phyloP scores from a whole-genome alignment of 2,113 vertebrate species.

The Lepus americanus region DNA sequence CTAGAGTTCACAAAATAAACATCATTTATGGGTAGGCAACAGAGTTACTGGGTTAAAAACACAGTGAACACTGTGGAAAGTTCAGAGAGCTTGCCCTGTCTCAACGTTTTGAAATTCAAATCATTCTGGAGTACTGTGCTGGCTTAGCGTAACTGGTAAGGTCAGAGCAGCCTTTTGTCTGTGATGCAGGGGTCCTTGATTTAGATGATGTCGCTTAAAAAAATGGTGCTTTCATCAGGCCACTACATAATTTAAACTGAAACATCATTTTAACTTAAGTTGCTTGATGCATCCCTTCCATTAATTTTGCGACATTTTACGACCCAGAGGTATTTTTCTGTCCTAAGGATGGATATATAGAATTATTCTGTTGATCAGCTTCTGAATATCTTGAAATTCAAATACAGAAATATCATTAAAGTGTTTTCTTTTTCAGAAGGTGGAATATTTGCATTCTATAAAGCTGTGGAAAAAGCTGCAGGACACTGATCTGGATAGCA shows the following conservation, averaged over 20 bases:
- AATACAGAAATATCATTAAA: not conserved
- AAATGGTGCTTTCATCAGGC: not conserved
- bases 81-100: not conserved
- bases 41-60: not conserved
- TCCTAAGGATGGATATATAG: not conserved
- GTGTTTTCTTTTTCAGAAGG: not conserved
- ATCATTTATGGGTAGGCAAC: not conserved
- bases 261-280: not conserved
- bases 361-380: not conserved
- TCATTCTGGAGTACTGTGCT: constrained; percentile 40
- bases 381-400: not conserved
- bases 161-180: constrained; percentile 9
- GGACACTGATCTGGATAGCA: not conserved
- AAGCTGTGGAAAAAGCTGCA: not conserved
- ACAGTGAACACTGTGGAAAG: not conserved
- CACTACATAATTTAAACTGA: not conserved
- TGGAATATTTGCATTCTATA: not conserved
- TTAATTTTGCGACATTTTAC: constrained; percentile 31
- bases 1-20: not conserved
- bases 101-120: constrained; percentile 66
- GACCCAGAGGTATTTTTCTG: not conserved
- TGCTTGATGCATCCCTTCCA: not conserved
- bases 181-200: not conserved
- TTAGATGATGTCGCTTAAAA: constrained; percentile 44
- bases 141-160: constrained; percentile 39